These are phyloP conservation scores for Eutrigla gurnardus DNA, from an alignment of 2,797 vertebrate genomes.

Conservation along the genomic window DNA sequence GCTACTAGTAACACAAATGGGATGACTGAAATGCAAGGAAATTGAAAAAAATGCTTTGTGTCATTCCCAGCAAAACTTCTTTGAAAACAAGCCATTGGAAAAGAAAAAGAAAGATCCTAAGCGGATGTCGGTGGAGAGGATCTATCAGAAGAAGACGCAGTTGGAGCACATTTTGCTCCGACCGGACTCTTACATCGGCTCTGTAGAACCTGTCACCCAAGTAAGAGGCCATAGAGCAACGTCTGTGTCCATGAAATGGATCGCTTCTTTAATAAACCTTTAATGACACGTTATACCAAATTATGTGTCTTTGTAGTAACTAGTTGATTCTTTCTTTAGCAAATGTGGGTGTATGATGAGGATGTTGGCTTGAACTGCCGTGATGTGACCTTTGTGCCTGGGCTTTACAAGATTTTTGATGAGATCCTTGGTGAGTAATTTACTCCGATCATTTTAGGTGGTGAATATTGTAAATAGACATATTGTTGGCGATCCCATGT, in stretches of 20 bases:
- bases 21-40: neutral
- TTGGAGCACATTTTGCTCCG: constrained; percentile 98
- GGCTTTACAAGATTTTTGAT: constrained; percentile 99
- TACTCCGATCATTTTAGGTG: neutral
- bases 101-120: constrained; percentile 89
- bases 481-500: neutral
- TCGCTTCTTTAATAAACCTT: neutral
- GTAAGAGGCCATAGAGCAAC: constrained; percentile 72
- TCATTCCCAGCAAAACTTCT: constrained; percentile 73
- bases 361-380: constrained; percentile 90
- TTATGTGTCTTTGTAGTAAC: neutral
- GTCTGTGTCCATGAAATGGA: neutral
- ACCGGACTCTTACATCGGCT: constrained; percentile 97
- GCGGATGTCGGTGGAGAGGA: constrained; percentile 91
- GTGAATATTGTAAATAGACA: neutral
- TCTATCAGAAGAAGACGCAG: constrained; percentile 99
- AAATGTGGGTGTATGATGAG: constrained; percentile 99
- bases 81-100: constrained; percentile 84
- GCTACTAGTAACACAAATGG: neutral
- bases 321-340: constrained; percentile 77
- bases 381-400: constrained; percentile 95
- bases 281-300: neutral
- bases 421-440: constrained; percentile 94
- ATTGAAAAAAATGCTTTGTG: neutral
- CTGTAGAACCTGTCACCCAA: constrained; percentile 94